Percentiles rank a stretch among this genome's conserved stretches.
phyloP scores from a whole-genome alignment of 2,797 vertebrate species.

The Coranthus polyacanthus region DNA sequence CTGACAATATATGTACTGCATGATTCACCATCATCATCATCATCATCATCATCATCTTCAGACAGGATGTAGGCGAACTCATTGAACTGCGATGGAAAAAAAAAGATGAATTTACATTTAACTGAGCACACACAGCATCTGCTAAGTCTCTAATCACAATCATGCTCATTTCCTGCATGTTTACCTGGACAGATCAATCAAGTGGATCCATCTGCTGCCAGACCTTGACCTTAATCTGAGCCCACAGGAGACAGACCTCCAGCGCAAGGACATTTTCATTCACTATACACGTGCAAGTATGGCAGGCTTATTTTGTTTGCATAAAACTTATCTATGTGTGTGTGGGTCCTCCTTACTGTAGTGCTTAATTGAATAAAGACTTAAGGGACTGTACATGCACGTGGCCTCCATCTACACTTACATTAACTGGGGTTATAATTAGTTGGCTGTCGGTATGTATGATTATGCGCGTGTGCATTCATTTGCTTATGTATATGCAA shows the following conservation, averaged over 20 bases:
- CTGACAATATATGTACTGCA: neutral
- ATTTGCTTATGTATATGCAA: constrained; percentile 16
- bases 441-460: neutral
- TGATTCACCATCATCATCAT: constrained; percentile 8
- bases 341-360: constrained; percentile 5
- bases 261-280: constrained; percentile 23
- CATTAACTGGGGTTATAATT: constrained; percentile 5
- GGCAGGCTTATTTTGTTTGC: constrained; percentile 12
- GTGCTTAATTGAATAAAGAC: constrained; percentile 13
- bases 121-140: constrained; percentile 11
- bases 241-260: constrained; percentile 23
- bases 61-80: neutral
- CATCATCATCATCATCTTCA: constrained; percentile 6
- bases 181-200: constrained; percentile 64
- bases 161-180: constrained; percentile 50
- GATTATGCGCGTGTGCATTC: constrained; percentile 4
- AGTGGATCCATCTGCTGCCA: constrained; percentile 51
- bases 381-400: constrained; percentile 7
- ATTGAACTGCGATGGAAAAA: constrained; percentile 8
- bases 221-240: constrained; percentile 56
- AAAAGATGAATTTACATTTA: constrained; percentile 3
- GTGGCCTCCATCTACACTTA: neutral
- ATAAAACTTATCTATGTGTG: constrained; percentile 10
- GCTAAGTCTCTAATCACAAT: constrained; percentile 47
- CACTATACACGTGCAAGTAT: constrained; percentile 13